These are phyloP conservation scores for Mustela lutreola DNA, from an alignment of 2,113 vertebrate genomes.

Conservation along the genomic window DNA sequence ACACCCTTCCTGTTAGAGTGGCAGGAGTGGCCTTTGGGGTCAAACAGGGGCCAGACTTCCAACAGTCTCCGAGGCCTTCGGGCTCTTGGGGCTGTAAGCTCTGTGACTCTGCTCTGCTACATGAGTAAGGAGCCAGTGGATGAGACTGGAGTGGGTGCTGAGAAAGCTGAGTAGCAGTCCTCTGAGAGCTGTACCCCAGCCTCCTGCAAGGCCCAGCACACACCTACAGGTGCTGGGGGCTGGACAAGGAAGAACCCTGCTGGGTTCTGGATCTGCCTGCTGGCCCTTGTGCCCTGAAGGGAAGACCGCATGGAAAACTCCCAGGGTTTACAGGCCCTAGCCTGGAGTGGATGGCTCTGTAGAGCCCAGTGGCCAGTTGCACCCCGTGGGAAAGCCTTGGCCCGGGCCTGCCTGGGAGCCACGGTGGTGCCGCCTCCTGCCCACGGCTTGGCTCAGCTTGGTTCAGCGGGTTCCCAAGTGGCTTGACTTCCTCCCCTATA, in stretches of 20 bases:
- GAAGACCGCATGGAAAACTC: not conserved
- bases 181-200: not conserved
- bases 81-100: not conserved
- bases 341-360: not conserved
- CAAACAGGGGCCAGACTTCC: not conserved
- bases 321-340: not conserved
- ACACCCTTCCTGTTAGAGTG: not conserved
- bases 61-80: not conserved
- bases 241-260: not conserved
- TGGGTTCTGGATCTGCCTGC: not conserved
- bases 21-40: not conserved
- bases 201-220: not conserved
- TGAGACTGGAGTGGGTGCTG: not conserved
- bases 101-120: not conserved
- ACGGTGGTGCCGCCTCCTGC: slow-evolving; percentile 79
- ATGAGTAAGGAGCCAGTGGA: not conserved
- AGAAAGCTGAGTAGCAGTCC: not conserved
- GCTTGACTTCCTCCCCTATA: slow-evolving; percentile 70
- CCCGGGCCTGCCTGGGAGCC: slow-evolving; percentile 74
- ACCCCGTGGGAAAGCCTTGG: slow-evolving; percentile 80
- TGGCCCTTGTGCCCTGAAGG: not conserved
- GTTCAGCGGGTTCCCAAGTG: slow-evolving; percentile 82
- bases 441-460: slow-evolving; percentile 80
- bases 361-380: slow-evolving; percentile 9
- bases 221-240: not conserved